Conservation (phyloP, 2,888 invertebrate genomes). For the Sarcophaga rosellei region DNA sequence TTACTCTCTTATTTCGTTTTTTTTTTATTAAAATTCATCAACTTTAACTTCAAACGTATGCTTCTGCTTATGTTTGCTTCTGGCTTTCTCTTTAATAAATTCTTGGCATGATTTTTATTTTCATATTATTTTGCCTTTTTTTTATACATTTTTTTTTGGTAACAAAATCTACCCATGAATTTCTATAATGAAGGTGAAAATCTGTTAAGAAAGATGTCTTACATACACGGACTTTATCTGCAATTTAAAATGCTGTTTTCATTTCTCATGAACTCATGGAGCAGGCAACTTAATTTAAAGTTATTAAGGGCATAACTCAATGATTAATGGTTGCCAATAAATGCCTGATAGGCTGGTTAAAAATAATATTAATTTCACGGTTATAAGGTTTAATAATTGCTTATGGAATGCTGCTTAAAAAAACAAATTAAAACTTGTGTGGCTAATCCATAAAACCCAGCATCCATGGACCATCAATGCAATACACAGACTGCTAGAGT, state of each 20-base stretch:
- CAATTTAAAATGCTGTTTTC: background rate
- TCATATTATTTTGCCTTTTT: background rate
- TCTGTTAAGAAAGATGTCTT: background rate
- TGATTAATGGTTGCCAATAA: no score
- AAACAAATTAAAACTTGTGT: no score
- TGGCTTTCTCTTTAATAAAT: constrained; percentile 63
- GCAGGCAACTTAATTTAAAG: no score
- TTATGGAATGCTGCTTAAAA: no score
- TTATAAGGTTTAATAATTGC: no score
- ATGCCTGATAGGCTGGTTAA: no score
- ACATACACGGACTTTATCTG: background rate
- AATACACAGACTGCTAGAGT: no score
- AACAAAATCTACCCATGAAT: constrained; percentile 35
- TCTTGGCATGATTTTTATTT: constrained; percentile 55
- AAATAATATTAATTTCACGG: no score
- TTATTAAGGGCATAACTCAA: no score
- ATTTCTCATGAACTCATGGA: background rate
- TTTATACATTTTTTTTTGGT: background rate
- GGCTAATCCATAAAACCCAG: no score
- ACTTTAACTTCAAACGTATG: background rate
- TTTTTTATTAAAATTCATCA: constrained; percentile 39
- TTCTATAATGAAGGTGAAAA: constrained; percentile 41
- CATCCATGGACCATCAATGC: no score
- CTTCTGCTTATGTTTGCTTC: background rate
- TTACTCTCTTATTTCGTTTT: background rate